A percentile compares a stretch with the other conserved stretches of the same genome.
phyloP scores from a whole-genome alignment of 2,797 vertebrate species.

The Aselliscus stoliczkanus region DNA sequence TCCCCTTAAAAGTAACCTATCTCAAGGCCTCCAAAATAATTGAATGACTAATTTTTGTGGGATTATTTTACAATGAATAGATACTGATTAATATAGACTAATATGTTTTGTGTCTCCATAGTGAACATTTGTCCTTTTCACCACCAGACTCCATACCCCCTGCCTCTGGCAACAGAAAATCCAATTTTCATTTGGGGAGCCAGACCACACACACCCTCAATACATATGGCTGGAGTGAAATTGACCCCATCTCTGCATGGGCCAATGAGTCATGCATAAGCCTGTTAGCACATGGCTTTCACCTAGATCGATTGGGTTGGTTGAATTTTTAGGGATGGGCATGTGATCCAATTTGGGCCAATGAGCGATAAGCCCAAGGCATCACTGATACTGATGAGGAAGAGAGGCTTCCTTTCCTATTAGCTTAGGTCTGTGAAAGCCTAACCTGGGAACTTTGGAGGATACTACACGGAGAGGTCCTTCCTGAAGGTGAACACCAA shows the following conservation, averaged over 20 bases:
- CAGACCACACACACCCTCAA: background rate
- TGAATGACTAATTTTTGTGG: background rate
- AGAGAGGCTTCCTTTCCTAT: background rate
- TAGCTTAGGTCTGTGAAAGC: background rate
- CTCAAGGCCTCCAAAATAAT: background rate
- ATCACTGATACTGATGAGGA: background rate
- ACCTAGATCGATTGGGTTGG: background rate
- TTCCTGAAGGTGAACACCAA: background rate
- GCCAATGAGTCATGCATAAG: background rate
- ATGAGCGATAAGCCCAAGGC: background rate
- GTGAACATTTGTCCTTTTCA: background rate
- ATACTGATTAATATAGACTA: background rate
- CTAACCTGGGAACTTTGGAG: background rate
- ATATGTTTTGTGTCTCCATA: background rate
- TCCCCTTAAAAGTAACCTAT: background rate
- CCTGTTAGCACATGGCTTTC: background rate
- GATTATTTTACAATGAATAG: background rate
- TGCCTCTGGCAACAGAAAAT: background rate
- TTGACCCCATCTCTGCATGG: background rate
- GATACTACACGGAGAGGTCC: rapidly evolving
- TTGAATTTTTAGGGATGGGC: background rate
- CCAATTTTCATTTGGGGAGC: background rate
- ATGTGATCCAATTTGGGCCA: background rate
- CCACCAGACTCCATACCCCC: background rate
- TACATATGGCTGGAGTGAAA: background rate